Percentiles rank a stretch among this genome's conserved stretches.
Evolutionary conservation across 2,113 vertebrate species (phyloP).

Genomic region (Emberiza fucata): DNA sequence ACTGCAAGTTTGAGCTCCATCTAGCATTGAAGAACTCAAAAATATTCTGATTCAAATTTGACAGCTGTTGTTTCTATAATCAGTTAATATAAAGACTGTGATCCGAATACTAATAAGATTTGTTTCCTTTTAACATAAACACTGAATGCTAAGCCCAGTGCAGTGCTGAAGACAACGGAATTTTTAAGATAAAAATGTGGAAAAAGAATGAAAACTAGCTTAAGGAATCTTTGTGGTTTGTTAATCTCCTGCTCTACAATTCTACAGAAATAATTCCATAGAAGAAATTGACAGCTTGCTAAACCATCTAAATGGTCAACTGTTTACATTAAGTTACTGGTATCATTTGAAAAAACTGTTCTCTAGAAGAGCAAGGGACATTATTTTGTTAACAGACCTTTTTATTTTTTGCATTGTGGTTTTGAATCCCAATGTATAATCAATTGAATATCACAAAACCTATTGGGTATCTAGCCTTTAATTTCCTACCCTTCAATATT

Average conservation of each 20-base stretch:
- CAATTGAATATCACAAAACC: conserved; percentile 33
- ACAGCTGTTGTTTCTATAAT: neutral
- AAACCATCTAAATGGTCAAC: neutral
- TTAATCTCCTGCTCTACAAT: neutral
- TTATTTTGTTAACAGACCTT: neutral
- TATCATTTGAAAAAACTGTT: neutral
- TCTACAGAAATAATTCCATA: neutral
- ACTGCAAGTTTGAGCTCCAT: neutral
- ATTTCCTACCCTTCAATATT: conserved; percentile 48
- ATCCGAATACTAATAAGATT: neutral
- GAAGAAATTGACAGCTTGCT: neutral
- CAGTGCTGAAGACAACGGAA: neutral
- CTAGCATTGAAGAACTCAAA: neutral
- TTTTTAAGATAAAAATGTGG: neutral
- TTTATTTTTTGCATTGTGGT: neutral
- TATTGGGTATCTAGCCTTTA: conserved; percentile 67
- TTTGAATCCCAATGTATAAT: neutral
- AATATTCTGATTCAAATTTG: neutral
- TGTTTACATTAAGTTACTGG: neutral
- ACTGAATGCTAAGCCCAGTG: neutral
- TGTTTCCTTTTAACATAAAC: neutral
- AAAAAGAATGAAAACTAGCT: neutral
- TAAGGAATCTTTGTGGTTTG: neutral
- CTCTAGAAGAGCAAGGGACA: neutral
- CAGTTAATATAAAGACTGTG: neutral